These are phyloP conservation scores for Megaceryle alcyon DNA, from an alignment of 2,797 vertebrate species.

Conservation along the genomic window DNA sequence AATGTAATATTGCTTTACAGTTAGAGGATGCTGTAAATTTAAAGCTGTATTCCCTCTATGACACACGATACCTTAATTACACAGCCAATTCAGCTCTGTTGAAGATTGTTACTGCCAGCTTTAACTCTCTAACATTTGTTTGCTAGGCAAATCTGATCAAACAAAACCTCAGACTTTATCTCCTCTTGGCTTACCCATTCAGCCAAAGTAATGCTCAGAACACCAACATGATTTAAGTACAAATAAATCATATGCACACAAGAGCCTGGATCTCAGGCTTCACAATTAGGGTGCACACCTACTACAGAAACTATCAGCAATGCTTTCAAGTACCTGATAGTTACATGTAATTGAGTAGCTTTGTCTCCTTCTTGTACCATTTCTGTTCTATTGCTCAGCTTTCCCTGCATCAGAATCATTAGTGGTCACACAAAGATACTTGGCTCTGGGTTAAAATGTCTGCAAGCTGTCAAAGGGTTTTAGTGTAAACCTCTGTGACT, in stretches of 20 bases:
- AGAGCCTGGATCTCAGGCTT: neutral
- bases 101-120: neutral
- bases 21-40: neutral
- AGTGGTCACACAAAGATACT: slow-evolving; percentile 31
- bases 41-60: neutral
- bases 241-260: slow-evolving; percentile 21
- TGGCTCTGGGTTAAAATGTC: slow-evolving; percentile 45
- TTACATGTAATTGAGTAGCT: slow-evolving; percentile 21
- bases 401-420: slow-evolving; percentile 22
- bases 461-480: slow-evolving; percentile 49
- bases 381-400: neutral
- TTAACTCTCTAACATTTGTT: neutral
- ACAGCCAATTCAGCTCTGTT: neutral
- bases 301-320: neutral
- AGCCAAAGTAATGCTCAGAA: slow-evolving; percentile 21
- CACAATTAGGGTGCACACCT: neutral
- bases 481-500: slow-evolving; percentile 24
- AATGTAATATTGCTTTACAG: neutral
- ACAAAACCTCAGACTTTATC: slow-evolving; percentile 20
- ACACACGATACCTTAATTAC: neutral
- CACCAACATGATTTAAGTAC: slow-evolving; percentile 5
- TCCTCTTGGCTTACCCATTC: slow-evolving; percentile 5
- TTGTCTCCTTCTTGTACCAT: neutral
- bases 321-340: neutral
- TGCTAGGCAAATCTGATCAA: neutral